Conservation (phyloP, 2,888 invertebrate species). For the Limnephilus rhombicus region DNA sequence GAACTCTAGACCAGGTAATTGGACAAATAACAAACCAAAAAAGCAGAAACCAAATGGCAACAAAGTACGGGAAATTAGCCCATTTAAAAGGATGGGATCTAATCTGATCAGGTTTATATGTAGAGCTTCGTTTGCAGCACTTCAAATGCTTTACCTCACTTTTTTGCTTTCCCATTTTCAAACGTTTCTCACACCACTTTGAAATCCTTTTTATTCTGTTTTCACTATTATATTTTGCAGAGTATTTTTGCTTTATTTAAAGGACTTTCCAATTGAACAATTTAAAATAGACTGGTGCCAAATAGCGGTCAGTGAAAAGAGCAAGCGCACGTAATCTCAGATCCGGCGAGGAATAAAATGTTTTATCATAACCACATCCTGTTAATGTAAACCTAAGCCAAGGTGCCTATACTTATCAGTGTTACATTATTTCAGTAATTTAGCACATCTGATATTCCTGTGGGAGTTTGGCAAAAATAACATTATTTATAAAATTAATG, state of each 20-base stretch:
- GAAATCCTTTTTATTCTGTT: no score
- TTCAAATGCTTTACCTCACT: constrained; percentile 39
- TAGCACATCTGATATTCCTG: not conserved
- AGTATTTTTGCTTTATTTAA: not conserved
- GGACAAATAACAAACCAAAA: constrained; percentile 63
- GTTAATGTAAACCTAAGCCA: constrained; percentile 35
- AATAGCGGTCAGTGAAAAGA: not conserved
- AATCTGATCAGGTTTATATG: constrained; percentile 49
- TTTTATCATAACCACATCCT: constrained; percentile 59
- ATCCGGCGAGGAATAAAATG: not conserved
- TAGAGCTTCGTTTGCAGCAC: constrained; percentile 44
- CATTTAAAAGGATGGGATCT: constrained; percentile 64
- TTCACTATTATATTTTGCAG: not conserved
- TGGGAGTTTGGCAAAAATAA: not conserved
- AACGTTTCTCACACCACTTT: not conserved
- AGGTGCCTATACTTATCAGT: constrained; percentile 20
- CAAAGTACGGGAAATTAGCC: constrained; percentile 63
- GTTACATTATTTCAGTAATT: not conserved
- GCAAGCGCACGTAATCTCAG: not conserved
- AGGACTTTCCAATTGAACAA: not conserved
- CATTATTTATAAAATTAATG: not conserved
- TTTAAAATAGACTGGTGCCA: not conserved
- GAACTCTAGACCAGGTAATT: constrained; percentile 55
- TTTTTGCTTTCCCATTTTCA: constrained; percentile 31
- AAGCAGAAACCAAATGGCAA: constrained; percentile 58